Conservation (phyloP, 2,797 vertebrate genomes). For the Nyctalus aviator region DNA sequence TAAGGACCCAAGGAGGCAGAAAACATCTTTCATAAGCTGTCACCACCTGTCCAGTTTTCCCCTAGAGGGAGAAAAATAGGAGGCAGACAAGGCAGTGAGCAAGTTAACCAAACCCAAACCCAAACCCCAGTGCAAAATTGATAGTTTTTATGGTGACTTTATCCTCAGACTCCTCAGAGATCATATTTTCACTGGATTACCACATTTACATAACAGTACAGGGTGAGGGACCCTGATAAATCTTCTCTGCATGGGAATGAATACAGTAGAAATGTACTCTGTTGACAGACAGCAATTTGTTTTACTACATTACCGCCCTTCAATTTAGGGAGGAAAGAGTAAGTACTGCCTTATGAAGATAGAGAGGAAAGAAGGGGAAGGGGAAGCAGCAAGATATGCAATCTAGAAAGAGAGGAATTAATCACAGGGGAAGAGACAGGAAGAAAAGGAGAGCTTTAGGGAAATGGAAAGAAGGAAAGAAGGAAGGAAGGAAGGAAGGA, state of each 20-base stretch:
- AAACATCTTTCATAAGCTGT: constrained; percentile 63
- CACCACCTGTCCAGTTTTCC: neutral
- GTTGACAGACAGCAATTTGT: constrained; percentile 73
- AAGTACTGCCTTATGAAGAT: constrained; percentile 52
- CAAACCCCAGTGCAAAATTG: constrained; percentile 60
- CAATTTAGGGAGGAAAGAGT: constrained; percentile 67
- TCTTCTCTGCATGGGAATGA: constrained; percentile 67
- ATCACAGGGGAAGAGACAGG: neutral
- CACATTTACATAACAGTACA: constrained; percentile 75
- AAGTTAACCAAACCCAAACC: constrained; percentile 50
- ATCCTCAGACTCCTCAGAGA: constrained; percentile 64
- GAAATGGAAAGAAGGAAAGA: neutral
- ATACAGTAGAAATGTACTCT: constrained; percentile 70
- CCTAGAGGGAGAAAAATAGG: neutral
- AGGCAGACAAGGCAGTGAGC: constrained; percentile 10
- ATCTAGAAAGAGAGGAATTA: constrained; percentile 30
- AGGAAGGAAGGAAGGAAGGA: neutral
- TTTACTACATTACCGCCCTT: constrained; percentile 76
- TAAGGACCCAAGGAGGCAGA: constrained; percentile 42
- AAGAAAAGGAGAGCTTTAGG: neutral
- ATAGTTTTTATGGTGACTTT: constrained; percentile 74
- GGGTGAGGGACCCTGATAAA: constrained; percentile 75
- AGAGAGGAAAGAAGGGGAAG: neutral
- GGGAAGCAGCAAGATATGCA: neutral
- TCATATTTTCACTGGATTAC: constrained; percentile 72